phyloP scores from a whole-genome alignment of 2,888 invertebrate species.

The Theretra japonica region DNA sequence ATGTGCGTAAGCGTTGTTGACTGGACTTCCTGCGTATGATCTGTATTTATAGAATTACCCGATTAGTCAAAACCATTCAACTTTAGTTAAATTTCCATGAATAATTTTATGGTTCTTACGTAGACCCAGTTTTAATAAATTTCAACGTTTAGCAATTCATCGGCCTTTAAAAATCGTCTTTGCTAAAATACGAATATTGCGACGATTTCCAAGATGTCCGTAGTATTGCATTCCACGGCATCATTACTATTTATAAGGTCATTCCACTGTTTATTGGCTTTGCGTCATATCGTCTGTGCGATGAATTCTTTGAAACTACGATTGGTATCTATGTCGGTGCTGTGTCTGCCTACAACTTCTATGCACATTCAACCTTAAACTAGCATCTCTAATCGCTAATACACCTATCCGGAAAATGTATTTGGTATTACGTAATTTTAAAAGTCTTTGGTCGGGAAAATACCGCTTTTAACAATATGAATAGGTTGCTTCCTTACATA shows the following conservation, averaged over 20 bases:
- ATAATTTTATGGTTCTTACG: neutral
- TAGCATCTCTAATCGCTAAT: neutral
- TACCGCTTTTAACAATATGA: too few species aligned
- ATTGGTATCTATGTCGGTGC: too few species aligned
- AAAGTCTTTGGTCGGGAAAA: too few species aligned
- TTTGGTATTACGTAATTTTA: too few species aligned
- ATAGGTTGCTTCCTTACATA: neutral
- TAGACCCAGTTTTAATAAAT: too few species aligned
- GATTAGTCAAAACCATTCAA: neutral
- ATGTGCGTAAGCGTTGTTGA: neutral
- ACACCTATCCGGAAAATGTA: too few species aligned
- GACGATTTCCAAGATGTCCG: neutral
- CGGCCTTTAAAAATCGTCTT: neutral
- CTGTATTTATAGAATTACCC: constrained; percentile 2
- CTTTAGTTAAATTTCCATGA: constrained; percentile 7
- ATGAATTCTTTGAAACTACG: neutral
- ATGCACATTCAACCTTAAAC: neutral
- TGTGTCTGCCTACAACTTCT: neutral
- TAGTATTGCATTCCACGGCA: neutral
- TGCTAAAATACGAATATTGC: neutral
- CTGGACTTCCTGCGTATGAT: neutral
- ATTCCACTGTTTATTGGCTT: neutral
- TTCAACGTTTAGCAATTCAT: neutral
- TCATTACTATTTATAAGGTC: constrained; percentile 3
- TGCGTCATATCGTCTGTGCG: neutral